A percentile compares a stretch with the other conserved stretches of the same genome.
These are phyloP conservation scores for Atherinomorus stipes DNA, from an alignment of 2,113 vertebrate genomes.

Conservation along the genomic window DNA sequence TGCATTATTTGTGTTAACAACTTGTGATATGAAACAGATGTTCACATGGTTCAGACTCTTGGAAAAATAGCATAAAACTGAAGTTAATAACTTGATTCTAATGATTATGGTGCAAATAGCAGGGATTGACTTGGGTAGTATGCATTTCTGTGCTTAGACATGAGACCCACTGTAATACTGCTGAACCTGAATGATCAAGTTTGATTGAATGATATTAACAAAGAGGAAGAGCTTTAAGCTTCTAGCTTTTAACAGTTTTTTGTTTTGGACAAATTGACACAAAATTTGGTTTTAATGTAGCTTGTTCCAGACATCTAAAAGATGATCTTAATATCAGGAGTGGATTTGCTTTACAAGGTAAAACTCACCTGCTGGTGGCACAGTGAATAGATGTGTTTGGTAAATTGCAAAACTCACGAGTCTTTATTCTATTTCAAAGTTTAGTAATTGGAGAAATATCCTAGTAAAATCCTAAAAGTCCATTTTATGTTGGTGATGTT, in stretches of 20 bases:
- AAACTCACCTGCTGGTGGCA: background rate
- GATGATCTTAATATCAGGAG: too few relatives aligned
- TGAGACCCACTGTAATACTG: background rate
- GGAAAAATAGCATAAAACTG: background rate
- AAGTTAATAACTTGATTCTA: background rate
- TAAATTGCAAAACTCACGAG: background rate
- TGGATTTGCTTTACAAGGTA: too few relatives aligned
- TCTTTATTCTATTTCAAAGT: background rate
- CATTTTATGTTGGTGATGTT: background rate
- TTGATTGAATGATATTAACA: too few relatives aligned
- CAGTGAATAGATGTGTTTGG: background rate
- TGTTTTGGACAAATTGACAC: background rate
- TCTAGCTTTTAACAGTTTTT: background rate
- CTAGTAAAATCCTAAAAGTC: background rate
- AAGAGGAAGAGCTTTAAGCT: too few relatives aligned
- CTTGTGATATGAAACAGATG: background rate
- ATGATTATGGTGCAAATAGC: background rate
- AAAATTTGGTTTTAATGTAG: too few relatives aligned
- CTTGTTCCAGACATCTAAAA: too few relatives aligned
- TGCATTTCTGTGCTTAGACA: too few relatives aligned
- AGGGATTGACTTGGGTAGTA: too few relatives aligned
- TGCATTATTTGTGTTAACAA: slow-evolving; percentile 5
- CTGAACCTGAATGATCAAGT: background rate
- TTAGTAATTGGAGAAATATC: background rate
- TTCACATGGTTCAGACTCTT: background rate